Base-by-base conservation (phyloP, 2,888 invertebrate species). In the Drosophila kokeensis region DNA sequence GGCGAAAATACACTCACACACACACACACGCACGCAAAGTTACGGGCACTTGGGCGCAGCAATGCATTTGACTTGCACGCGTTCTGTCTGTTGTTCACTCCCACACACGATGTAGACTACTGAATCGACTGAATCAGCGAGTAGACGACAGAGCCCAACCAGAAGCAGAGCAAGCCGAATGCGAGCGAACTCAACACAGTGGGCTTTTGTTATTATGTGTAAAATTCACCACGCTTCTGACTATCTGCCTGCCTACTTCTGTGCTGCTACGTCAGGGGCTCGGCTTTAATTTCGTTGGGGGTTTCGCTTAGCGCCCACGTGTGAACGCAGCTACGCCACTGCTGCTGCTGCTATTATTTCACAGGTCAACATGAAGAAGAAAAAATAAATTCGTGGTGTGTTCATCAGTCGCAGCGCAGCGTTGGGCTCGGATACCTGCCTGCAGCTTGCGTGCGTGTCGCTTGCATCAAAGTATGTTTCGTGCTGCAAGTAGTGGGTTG, bases 311-410 rank as follows among this genome's bases (percentile, higher is more conserved):
- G 32, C 57, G 60, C 68, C 72, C 81, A 79, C 79, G 81, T 80
- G 78, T 76, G 61, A 40, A 15, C 21, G 52, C 55, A 62, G 53
- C 74, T 70, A 79, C 74, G 79, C 82, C 74, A 81, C 73, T 79
- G 79, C 13, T 50, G 21, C 24, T 52, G 38, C 63, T 79, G 78
- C 76, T 86, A 83, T 82, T 81, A 88, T 85, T 89, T 89, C 89
- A 84, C 88, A 89, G 89, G 88, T 89, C 85, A 89, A 73, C 83
- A 81, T 68, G 66, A 76, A 57, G 69, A 76, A 82, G 77, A 71
- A 75, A 75, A 75, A 72, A 67, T 36, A 73, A 75, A 72, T 67
- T 42, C 55, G 72, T 75, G 75, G 67, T 75, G 79, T 66, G 30
- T 73, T 85, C 63, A 83, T 85, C 62, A 85, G 83, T 83, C 77